A percentile compares a stretch with the other conserved stretches of the same genome.
phyloP scores from a whole-genome alignment of 1,140 invertebrate genomes.

The Nephila pilipes region DNA sequence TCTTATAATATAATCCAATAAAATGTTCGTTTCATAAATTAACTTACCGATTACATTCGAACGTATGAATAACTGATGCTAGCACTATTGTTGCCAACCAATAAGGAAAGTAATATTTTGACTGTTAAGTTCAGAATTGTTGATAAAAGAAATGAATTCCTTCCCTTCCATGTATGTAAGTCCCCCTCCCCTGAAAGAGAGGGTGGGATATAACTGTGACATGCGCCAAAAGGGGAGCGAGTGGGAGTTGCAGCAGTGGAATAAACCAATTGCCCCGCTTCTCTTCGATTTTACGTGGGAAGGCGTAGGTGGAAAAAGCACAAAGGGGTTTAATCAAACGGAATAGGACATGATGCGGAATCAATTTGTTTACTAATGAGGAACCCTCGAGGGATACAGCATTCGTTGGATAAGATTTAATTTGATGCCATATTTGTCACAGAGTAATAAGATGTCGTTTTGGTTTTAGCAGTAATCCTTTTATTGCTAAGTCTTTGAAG shows the following conservation, averaged over 20 bases:
- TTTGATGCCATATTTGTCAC: not conserved
- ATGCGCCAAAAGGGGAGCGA: slow-evolving; percentile 18
- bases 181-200: not conserved
- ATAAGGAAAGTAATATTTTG: not conserved
- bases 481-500: too few species aligned
- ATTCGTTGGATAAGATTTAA: not conserved
- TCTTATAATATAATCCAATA: too few species aligned
- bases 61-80: not conserved
- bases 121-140: not conserved
- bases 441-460: not conserved
- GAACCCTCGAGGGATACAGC: not conserved
- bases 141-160: not conserved
- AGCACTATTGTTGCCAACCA: not conserved
- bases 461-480: not conserved
- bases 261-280: slow-evolving; percentile 37
- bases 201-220: slow-evolving; percentile 1
- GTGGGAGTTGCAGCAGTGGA: slow-evolving; percentile 54
- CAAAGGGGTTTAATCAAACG: not conserved
- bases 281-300: slow-evolving; percentile 28
- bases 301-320: slow-evolving; percentile 5
- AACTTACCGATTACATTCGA: not conserved
- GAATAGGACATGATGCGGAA: not conserved
- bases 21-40: too few species aligned
- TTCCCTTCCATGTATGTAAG: not conserved
- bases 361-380: not conserved